Base-by-base conservation (phyloP, 2,797 vertebrate genomes). In the Lateolabrax maculatus region DNA sequence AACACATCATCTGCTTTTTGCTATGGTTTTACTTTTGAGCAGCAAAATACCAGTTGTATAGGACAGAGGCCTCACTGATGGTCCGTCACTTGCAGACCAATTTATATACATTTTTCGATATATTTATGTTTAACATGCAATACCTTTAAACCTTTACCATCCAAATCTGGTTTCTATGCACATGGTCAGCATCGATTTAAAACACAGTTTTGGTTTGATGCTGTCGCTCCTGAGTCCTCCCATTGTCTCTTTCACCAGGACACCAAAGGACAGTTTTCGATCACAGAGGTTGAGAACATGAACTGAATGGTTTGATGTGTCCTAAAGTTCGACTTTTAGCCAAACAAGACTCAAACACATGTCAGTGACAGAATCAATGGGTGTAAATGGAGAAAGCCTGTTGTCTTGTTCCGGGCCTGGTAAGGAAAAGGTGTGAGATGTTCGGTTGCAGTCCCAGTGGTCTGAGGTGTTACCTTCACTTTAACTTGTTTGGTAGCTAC, bases 381-480 rank as follows among this genome's bases (percentile, higher is more conserved):
- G 89, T 88, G 90, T 90, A 95, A 96, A 96, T 95, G 95, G 94
- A 95, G 82, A 94, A 96, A 93, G 88, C 93, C 81, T 95, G 95
- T 96, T 74, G 39, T 84, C 82, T 91, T 90, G 89, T 93, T 88
- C 66, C 63, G 36, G 84, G 43, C 60, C 76, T 91, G 85, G 81
- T 89, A 80, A 84, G 83, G 81, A 75, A 81, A 89, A 89, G 82
- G 91, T 93, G 93, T 92, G 84, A 91, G 88, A 91, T 93, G 93
- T 94, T 92, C 86, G 41, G 81, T 23, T 9, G 16, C 67, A 61
- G 72, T 95, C 95, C 94, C 94, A 71, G 77, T 79, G 89, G 94
- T 87, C 82, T 60, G 41, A 91, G 85, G 93, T 93, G 93, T 93
- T 90, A 90, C 75, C 91, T 85, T 87, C 81, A 91, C 89, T 93